These are phyloP conservation scores for Synodontis membranacea DNA, from an alignment of 2,113 vertebrate genomes.

Conservation along the genomic window DNA sequence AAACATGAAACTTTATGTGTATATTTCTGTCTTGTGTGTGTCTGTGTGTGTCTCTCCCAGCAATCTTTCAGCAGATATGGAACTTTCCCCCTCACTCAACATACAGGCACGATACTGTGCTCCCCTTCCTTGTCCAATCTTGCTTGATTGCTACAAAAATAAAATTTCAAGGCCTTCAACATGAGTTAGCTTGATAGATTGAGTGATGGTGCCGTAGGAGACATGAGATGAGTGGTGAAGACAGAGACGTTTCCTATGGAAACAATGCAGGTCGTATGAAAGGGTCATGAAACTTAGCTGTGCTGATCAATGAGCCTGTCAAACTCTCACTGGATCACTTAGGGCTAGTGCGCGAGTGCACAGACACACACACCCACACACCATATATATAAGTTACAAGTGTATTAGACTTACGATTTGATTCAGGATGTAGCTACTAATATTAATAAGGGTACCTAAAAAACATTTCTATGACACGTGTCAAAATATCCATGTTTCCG, in stretches of 20 bases:
- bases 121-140: constrained; percentile 44
- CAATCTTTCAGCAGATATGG: constrained; percentile 30
- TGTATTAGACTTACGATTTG: not conserved
- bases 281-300: not conserved
- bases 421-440: not conserved
- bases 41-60: constrained; percentile 32
- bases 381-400: not conserved
- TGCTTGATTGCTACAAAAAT: constrained; percentile 51
- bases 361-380: not conserved
- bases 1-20: not conserved
- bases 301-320: constrained; percentile 3
- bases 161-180: constrained; percentile 47
- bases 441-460: not conserved
- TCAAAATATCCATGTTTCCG: no score
- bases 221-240: constrained; percentile 21
- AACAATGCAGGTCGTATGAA: constrained; percentile 23
- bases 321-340: constrained; percentile 39
- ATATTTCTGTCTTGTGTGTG: not conserved
- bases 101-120: constrained; percentile 30
- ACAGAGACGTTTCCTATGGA: constrained; percentile 25
- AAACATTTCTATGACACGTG: not conserved
- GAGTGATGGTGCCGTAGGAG: constrained; percentile 31
- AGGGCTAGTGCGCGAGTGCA: constrained; percentile 47
- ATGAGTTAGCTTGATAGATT: constrained; percentile 45
- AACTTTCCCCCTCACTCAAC: constrained; percentile 59